These are phyloP conservation scores for Panthera leo DNA, from an alignment of 2,113 vertebrate species.

Conservation along the genomic window DNA sequence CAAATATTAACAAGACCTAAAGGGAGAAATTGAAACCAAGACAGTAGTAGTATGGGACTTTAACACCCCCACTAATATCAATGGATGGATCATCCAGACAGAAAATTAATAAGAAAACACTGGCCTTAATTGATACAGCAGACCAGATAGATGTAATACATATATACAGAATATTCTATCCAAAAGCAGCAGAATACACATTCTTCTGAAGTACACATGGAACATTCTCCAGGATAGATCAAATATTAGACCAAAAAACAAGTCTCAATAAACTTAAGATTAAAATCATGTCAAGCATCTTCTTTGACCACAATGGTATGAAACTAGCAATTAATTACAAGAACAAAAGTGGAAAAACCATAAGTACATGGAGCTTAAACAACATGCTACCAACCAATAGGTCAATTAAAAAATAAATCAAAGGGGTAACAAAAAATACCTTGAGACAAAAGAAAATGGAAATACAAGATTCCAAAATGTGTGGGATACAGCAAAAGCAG, in stretches of 20 bases:
- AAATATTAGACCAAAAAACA: background rate
- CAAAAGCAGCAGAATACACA: background rate
- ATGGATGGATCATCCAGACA: background rate
- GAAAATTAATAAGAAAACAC: background rate
- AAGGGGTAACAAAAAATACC: background rate
- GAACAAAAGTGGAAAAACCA: background rate
- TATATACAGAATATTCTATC: background rate
- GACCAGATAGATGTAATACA: background rate
- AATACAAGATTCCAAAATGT: background rate
- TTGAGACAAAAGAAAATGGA: background rate
- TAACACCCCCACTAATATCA: background rate
- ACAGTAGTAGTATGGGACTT: background rate
- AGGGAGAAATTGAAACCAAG: background rate
- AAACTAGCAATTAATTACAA: background rate
- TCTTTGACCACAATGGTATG: background rate
- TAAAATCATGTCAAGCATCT: background rate
- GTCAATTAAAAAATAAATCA: background rate
- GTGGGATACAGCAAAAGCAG: background rate
- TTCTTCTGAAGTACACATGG: background rate
- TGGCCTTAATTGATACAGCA: background rate
- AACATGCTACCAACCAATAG: background rate
- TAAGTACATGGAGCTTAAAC: background rate
- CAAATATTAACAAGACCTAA: background rate
- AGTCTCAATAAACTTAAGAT: background rate
- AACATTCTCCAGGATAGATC: background rate